Evolutionary conservation across 2,797 vertebrate genomes (phyloP).

Genomic region (Chaetodon trifasciatus): DNA sequence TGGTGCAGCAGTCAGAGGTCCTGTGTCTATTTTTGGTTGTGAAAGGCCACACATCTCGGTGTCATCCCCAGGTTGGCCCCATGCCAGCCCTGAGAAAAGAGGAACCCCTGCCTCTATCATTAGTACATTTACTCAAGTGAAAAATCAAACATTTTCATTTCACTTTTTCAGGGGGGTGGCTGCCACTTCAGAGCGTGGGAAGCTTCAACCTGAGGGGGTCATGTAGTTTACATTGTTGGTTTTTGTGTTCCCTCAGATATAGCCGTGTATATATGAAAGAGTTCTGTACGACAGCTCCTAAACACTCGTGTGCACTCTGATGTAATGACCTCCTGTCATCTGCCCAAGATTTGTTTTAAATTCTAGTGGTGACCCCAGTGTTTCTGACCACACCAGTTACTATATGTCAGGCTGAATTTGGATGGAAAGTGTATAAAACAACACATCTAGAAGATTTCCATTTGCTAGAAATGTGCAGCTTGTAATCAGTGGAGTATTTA

Average conservation of each 20-base stretch:
- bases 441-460: no score
- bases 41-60: constrained; percentile 33
- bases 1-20: constrained; percentile 12
- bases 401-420: no score
- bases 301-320: not conserved
- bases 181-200: constrained; percentile 48
- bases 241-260: constrained; percentile 19
- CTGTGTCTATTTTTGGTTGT: constrained; percentile 40
- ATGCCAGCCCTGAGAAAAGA: constrained; percentile 64
- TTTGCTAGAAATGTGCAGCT: not conserved
- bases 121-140: constrained; percentile 74
- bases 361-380: not conserved
- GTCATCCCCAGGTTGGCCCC: constrained; percentile 38
- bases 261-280: constrained; percentile 3
- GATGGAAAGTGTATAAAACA: no score
- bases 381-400: no score
- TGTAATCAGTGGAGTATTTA: not conserved
- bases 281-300: not conserved
- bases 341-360: not conserved
- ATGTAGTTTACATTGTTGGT: constrained; percentile 41
- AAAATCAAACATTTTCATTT: constrained; percentile 77
- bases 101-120: constrained; percentile 65
- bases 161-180: constrained; percentile 65
- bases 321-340: not conserved
- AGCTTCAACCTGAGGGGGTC: constrained; percentile 11